phyloP scores from a whole-genome alignment of 1,140 invertebrate genomes.

The Cotesia glomerata region DNA sequence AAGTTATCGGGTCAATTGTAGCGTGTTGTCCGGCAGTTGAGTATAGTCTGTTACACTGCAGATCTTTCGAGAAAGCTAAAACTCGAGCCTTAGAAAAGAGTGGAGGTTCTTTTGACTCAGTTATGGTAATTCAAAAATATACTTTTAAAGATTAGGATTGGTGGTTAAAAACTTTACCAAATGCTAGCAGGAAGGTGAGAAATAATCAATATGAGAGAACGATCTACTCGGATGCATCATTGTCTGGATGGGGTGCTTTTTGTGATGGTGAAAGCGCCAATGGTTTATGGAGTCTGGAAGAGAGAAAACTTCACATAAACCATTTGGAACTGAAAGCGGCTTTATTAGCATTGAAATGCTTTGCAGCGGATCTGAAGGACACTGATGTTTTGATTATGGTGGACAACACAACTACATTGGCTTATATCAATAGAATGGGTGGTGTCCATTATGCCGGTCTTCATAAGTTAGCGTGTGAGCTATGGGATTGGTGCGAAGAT shows the following conservation, averaged over 20 bases:
- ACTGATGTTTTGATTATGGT: conserved; percentile 46
- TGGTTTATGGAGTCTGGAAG: conserved; percentile 37
- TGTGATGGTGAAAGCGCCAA: conserved; percentile 3
- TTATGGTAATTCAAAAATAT: neutral
- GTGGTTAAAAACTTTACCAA: conserved; percentile 42
- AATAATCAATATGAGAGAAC: conserved; percentile 32
- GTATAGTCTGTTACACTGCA: conserved; percentile 34
- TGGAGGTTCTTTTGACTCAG: neutral
- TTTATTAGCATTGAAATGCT: conserved; percentile 47
- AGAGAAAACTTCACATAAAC: conserved; percentile 46
- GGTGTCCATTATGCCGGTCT: conserved; percentile 46
- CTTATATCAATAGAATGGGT: conserved; percentile 49
- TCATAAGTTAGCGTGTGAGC: conserved; percentile 34
- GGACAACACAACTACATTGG: conserved; percentile 53
- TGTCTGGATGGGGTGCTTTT: conserved; percentile 41
- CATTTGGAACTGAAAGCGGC: conserved; percentile 45
- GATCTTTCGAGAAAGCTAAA: conserved; percentile 26
- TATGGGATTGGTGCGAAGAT: conserved; percentile 46
- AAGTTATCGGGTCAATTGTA: conserved; percentile 19
- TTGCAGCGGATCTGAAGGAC: conserved; percentile 37
- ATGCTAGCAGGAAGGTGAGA: conserved; percentile 19
- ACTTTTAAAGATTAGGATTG: conserved; percentile 39
- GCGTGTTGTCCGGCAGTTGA: conserved; percentile 32
- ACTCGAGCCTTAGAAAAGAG: neutral
- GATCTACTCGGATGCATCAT: conserved; percentile 48